Base-by-base conservation (phyloP, 1,140 invertebrate species). In the Macrotrachela quadricornifera region DNA sequence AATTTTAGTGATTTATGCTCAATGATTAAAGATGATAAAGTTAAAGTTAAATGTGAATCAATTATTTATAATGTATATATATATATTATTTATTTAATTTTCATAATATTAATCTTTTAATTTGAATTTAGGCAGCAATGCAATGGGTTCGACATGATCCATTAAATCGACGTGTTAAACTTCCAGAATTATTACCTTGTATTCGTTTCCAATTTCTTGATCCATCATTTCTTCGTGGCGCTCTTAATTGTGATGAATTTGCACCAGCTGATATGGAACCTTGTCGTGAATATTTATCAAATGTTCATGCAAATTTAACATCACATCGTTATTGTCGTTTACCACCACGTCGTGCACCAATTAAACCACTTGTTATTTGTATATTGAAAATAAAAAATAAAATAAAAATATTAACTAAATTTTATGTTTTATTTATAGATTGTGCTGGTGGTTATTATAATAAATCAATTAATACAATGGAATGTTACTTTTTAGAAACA, bases 191-290 rank as follows among this genome's bases (percentile, higher is more conserved):
- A 59, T 66, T 91, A 36, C 78, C 79, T 61, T 82, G 81, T 0
- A 85, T 88, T 1, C 76, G 86, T 2, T 86, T 85, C 63, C 83
- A 88, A 62, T 87, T 82, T 68, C 73, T 91, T 13, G 83, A 84
- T n/a, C 85, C 86, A 1, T 80, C 77, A 58, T 91, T 90, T 67
- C 73, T 92, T 10, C 80, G 86, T 55, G 85, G 90, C 70, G 82
- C 90, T 77, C 83, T 79, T 59, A 83, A 82, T 60, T 90, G 85
- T 68, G 79, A 82, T 43, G 76, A 88, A 2, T 66, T 91, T n/a
- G 80, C 80, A 59, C 41, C 47, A 14, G 21, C 46, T 40, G 51
- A 53, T n/a, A 45, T n/a, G 14, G 38, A 36, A 15, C 40, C 40
- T 30, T 39, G 44, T 47, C 44, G 51, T 14, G 44, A 48, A 30